phyloP scores from a whole-genome alignment of 2,113 vertebrate genomes.

The Elephas maximus region DNA sequence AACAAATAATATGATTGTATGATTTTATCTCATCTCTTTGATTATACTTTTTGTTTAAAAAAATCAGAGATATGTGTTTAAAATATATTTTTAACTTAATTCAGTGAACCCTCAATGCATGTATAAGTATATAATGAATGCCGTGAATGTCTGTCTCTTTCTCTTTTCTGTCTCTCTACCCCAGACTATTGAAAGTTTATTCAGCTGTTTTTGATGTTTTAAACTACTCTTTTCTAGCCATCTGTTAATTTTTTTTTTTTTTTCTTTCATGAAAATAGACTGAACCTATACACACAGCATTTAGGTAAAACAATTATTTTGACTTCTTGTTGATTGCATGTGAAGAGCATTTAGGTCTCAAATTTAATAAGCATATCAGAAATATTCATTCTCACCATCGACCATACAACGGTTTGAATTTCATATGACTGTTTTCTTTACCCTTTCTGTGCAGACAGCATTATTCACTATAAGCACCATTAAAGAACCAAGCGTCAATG shows the following conservation, averaged over 20 bases:
- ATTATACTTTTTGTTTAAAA: constrained; percentile 51
- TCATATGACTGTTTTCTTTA: constrained; percentile 87
- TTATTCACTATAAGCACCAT: constrained; percentile 86
- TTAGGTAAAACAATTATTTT: constrained; percentile 88
- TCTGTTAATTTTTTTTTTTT: constrained; percentile 88
- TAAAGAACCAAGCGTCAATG: constrained; percentile 88
- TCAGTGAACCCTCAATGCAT: constrained; percentile 60
- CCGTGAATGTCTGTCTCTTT: background rate
- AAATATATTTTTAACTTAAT: background rate
- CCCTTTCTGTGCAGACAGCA: constrained; percentile 87
- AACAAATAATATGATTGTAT: background rate
- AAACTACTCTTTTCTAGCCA: constrained; percentile 87
- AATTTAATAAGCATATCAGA: constrained; percentile 83
- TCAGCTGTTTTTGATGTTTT: constrained; percentile 91
- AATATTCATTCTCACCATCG: constrained; percentile 81
- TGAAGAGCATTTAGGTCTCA: constrained; percentile 83
- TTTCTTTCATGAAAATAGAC: constrained; percentile 87
- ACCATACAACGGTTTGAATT: constrained; percentile 79
- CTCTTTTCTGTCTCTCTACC: constrained; percentile 69
- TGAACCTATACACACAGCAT: constrained; percentile 80
- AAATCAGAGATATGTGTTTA: background rate
- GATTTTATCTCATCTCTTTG: background rate
- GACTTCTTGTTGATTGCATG: constrained; percentile 86
- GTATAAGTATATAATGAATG: constrained; percentile 84
- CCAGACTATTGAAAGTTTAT: constrained; percentile 88